phyloP scores from a whole-genome alignment of 2,113 vertebrate genomes.

The Menura novaehollandiae region DNA sequence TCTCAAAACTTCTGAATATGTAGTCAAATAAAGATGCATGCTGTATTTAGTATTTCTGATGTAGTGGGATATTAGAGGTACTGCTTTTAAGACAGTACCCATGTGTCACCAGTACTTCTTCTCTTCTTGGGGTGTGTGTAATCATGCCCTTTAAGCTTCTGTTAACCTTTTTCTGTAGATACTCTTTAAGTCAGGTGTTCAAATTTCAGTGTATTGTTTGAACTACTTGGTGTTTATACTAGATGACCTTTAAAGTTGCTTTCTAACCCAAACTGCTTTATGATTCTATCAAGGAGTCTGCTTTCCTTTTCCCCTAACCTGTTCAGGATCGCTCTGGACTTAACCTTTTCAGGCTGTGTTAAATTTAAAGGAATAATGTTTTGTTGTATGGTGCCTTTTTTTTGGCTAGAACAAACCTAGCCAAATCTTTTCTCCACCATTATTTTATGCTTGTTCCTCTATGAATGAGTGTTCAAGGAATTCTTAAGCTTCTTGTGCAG shows the following conservation, averaged over 20 bases:
- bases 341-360: neutral
- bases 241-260: neutral
- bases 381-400: neutral
- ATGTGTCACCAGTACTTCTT: neutral
- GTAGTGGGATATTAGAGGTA: neutral
- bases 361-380: neutral
- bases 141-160: neutral
- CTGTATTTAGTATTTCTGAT: neutral
- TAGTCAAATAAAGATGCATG: neutral
- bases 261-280: neutral
- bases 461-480: neutral
- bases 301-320: neutral
- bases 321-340: neutral
- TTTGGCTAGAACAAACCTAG: neutral
- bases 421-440: neutral
- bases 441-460: neutral
- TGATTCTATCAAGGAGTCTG: neutral
- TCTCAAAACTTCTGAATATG: neutral
- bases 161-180: neutral
- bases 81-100: neutral
- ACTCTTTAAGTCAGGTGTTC: neutral
- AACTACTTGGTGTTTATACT: neutral
- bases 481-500: neutral
- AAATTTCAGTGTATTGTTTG: neutral
- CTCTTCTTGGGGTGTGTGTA: rapidly evolving